Evolutionary conservation across 2,113 vertebrate genomes (phyloP), one percentile per base, ranked within the genome.

Genomic region (Boulengeromyrus knoepffleri): DNA sequence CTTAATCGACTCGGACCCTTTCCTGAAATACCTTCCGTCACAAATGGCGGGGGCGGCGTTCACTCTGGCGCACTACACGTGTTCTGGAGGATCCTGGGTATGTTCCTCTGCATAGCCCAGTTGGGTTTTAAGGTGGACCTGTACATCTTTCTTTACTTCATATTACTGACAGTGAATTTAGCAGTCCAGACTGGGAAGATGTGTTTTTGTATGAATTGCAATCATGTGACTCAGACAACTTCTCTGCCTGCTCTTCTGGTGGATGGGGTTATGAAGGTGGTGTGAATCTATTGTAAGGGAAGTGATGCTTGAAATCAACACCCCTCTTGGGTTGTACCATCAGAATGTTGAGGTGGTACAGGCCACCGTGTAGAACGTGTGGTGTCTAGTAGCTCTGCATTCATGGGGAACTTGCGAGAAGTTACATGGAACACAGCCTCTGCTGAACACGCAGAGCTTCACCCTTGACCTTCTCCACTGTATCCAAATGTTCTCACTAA

Each of bases 11-110:
- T 97, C 97, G 0, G 98, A 99, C 74, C 97, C 97, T 2, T 99
- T 97, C 92, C 92, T 99, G 89, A 98, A 99, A 91, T 99, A 99
- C 87, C 93, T 99, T 85, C 99, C 99, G 0, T 99, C 99, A 0
- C 93, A 98, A n/a, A 96, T 94, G 0, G 98, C 99, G 31, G 98
- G 97, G 70, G 97, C 98, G 0, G 97, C 98, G 0, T 98, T 97
- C 89, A 91, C 94, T 31, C 92, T 99, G 91, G 98, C 99, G 50
- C 96, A 95, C 95, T 94, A 96, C 89, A 97, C 97, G 0, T 89
- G 99, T 92, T 95, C 95, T 12, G 96, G 97, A 84, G 96, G 95
- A 58, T 96, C 95, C 9, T 99, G 97, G 99, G 99, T 99, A 96
- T 0, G 97, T 46, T 36, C 70, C 70, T 5, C 31, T 66, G 58